Percentiles rank a stretch among this genome's conserved stretches.
These are phyloP conservation scores for Adelphocoris suturalis DNA, from an alignment of 2,888 invertebrate species.

Conservation along the genomic window DNA sequence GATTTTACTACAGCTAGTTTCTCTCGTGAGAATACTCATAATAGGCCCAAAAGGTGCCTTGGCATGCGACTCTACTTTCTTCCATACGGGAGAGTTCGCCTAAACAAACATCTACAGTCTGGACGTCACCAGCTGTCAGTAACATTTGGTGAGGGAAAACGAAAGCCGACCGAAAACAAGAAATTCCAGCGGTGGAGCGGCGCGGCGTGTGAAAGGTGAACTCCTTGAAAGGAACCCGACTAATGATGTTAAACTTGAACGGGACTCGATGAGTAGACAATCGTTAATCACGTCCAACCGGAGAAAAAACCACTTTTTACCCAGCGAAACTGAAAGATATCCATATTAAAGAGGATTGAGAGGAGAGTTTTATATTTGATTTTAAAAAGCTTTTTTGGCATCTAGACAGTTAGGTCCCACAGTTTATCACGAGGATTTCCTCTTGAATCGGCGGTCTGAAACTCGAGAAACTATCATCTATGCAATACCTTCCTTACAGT, in stretches of 20 bases:
- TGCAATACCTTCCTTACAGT: too few relatives aligned
- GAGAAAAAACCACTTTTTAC: not conserved
- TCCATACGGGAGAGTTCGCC: constrained; percentile 8
- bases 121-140: constrained; percentile 32
- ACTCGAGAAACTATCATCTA: too few relatives aligned
- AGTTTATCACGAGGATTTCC: too few relatives aligned
- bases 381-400: not conserved
- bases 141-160: constrained; percentile 26
- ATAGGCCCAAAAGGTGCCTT: not conserved
- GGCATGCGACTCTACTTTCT: not conserved
- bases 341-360: too few relatives aligned
- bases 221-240: constrained; percentile 22
- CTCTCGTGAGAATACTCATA: too few relatives aligned
- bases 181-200: constrained; percentile 25
- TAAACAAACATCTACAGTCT: constrained; percentile 20
- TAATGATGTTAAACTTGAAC: not conserved
- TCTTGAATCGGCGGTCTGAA: too few relatives aligned
- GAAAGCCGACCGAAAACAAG: constrained; percentile 23
- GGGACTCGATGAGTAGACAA: constrained; percentile 13
- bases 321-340: not conserved
- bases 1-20: too few relatives aligned
- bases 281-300: not conserved
- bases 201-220: constrained; percentile 28
- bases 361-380: not conserved
- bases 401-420: too few relatives aligned